Evolutionary conservation across 2,797 vertebrate genomes (phyloP).

Genomic region (Sebastes iracundus): DNA sequence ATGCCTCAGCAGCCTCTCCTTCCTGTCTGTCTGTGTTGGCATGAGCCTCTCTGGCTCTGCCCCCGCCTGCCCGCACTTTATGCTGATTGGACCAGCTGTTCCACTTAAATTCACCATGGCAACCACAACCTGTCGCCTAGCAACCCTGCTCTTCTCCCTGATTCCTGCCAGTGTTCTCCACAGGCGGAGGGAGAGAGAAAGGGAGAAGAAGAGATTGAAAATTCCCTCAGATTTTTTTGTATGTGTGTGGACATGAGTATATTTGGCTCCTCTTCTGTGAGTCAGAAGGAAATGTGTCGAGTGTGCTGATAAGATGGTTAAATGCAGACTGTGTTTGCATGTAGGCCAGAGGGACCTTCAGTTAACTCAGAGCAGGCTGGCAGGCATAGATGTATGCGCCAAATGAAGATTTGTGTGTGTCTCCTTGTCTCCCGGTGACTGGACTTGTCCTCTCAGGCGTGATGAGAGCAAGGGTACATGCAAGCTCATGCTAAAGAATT

Average conservation of each 20-base stretch:
- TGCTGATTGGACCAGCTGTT: slow-evolving; percentile 96
- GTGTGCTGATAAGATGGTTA: slow-evolving; percentile 71
- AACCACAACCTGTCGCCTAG: slow-evolving; percentile 97
- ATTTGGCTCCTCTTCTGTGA: slow-evolving; percentile 60
- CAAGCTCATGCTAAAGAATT: slow-evolving; percentile 79
- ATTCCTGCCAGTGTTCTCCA: slow-evolving; percentile 92
- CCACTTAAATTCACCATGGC: slow-evolving; percentile 96
- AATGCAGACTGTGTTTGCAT: slow-evolving; percentile 59
- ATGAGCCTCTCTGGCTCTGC: slow-evolving; percentile 89
- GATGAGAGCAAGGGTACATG: slow-evolving; percentile 69
- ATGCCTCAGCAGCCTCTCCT: slow-evolving; percentile 82
- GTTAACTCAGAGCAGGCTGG: slow-evolving; percentile 38
- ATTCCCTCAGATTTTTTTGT: slow-evolving; percentile 81
- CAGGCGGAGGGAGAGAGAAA: slow-evolving; percentile 82
- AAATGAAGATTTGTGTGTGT: slow-evolving; percentile 32
- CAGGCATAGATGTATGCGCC: slow-evolving; percentile 21
- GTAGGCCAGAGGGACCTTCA: slow-evolving; percentile 56
- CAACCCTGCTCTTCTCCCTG: slow-evolving; percentile 88
- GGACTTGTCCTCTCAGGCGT: slow-evolving; percentile 69
- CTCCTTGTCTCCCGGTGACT: slow-evolving; percentile 55
- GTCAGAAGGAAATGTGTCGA: slow-evolving; percentile 69
- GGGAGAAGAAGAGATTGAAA: slow-evolving; percentile 80
- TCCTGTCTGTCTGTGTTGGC: slow-evolving; percentile 86
- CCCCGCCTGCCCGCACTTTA: slow-evolving; percentile 89
- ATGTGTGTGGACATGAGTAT: slow-evolving; percentile 33